Base-by-base conservation (phyloP, 2,888 invertebrate species). In the Drosophila nigricruria region DNA sequence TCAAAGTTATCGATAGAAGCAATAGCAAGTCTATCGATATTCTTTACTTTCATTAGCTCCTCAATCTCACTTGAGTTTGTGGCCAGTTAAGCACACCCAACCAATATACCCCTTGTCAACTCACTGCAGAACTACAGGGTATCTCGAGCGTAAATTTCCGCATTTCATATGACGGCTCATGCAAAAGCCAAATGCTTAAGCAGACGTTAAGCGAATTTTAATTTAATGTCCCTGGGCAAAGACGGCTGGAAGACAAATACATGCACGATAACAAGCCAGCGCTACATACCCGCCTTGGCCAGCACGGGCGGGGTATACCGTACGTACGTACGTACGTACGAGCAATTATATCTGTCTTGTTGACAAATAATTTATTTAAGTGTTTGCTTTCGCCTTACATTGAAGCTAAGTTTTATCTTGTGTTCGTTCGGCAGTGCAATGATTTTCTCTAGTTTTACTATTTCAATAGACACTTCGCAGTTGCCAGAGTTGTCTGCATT, bases 121-220 rank as follows among this genome's bases (percentile, higher is more conserved):
- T 2, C 2, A 0, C 10, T 12, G 16, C 16, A 34, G 18, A 34
- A 3, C 5, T 8, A 34, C 47, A 27, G 58, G 47, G 58, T 16
- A 47, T 36, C 2, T 18, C 3, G 16, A 16, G 18, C 27, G 18
- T 34, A 57, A 49, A 74, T 47, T 74, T 74, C 63, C 75, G 63
- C 60, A 69, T 74, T 63, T 57, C 63, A 74, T 74, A 63, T 43
- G 56, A 49, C 47, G 68, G 56, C 47, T 59, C 56, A 60, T 73
- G 47, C 73, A 73, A 68, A 73, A 73, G 74, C 32, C 58, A 52
- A 64, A 56, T 63, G 34, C 32, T 16, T 56, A n/a, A 8, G 25
- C 34, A 34, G 18, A 43, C 50, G 38, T n/a, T 50, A 43, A 23
- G 45, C 53, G 69, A 58, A 53, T 69, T 53, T 65, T 30, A 34